A percentile compares a stretch with the other conserved stretches of the same genome.
phyloP scores from a whole-genome alignment of 2,888 invertebrate genomes.

The Lithophane semibrunnea region DNA sequence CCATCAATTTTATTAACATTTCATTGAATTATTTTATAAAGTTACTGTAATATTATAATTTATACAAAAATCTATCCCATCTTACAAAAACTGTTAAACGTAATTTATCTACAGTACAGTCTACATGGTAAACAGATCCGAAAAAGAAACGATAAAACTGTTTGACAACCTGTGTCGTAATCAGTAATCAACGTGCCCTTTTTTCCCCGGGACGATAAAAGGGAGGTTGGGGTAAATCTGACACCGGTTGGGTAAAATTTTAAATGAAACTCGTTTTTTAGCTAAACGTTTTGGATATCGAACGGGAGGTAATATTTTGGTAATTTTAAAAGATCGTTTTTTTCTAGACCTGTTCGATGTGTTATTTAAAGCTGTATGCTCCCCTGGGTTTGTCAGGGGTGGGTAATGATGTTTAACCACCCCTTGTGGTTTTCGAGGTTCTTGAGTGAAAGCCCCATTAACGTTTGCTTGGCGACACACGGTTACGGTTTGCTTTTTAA shows the following conservation, averaged over 20 bases:
- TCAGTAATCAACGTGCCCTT: constrained; percentile 71
- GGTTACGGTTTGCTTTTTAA: background rate
- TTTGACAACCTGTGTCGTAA: constrained; percentile 64
- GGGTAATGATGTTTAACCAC: constrained; percentile 59
- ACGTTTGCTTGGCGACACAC: constrained; percentile 41
- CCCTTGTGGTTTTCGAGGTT: constrained; percentile 41
- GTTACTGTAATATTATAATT: background rate
- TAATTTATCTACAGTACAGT: constrained; percentile 13
- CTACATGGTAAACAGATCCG: constrained; percentile 7
- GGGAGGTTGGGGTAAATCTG: constrained; percentile 53
- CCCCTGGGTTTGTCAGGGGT: constrained; percentile 30
- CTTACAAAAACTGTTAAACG: background rate
- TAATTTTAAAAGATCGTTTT: constrained; percentile 38
- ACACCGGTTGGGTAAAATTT: constrained; percentile 48
- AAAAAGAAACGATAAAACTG: constrained; percentile 42
- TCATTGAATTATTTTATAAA: background rate
- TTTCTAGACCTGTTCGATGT: constrained; percentile 15
- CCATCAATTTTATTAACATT: background rate
- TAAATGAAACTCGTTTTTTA: constrained; percentile 46
- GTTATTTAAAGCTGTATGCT: constrained; percentile 36
- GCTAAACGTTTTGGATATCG: constrained; percentile 32
- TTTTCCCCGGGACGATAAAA: constrained; percentile 47
- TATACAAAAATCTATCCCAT: background rate
- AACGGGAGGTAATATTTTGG: constrained; percentile 33
- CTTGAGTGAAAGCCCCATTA: constrained; percentile 40